A percentile compares a stretch with the other conserved stretches of the same genome.
Conservation (phyloP, 2,797 vertebrate genomes). For the Myioborus melanocephalus region DNA sequence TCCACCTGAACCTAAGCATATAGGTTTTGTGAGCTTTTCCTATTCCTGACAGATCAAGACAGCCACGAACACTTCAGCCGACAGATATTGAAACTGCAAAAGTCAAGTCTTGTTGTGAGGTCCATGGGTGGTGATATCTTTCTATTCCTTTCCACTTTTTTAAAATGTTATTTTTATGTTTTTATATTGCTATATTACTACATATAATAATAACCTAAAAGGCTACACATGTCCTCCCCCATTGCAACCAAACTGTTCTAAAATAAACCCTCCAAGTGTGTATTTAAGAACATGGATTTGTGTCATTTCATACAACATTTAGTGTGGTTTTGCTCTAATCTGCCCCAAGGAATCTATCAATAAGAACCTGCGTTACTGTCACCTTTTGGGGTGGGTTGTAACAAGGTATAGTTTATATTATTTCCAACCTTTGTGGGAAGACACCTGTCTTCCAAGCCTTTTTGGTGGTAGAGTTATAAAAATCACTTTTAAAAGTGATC, state of each 20-base stretch:
- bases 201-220: neutral
- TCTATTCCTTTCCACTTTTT: neutral
- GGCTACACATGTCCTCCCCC: neutral
- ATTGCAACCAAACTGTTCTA: neutral
- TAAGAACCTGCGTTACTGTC: neutral
- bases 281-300: rapidly evolving
- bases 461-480: neutral
- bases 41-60: neutral
- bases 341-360: neutral
- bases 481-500: neutral
- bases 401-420: neutral
- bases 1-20: neutral
- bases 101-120: neutral
- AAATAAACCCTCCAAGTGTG: neutral
- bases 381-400: neutral
- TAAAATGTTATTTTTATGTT: neutral
- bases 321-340: neutral
- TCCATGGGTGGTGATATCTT: neutral
- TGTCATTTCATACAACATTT: rapidly evolving
- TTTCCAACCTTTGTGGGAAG: neutral
- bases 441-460: neutral
- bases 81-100: neutral
- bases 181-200: neutral
- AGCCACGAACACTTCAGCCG: neutral
- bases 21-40: neutral